Evolutionary conservation across 2,888 invertebrate species (phyloP).

Genomic region (Lepidocyrtoides sp.): DNA sequence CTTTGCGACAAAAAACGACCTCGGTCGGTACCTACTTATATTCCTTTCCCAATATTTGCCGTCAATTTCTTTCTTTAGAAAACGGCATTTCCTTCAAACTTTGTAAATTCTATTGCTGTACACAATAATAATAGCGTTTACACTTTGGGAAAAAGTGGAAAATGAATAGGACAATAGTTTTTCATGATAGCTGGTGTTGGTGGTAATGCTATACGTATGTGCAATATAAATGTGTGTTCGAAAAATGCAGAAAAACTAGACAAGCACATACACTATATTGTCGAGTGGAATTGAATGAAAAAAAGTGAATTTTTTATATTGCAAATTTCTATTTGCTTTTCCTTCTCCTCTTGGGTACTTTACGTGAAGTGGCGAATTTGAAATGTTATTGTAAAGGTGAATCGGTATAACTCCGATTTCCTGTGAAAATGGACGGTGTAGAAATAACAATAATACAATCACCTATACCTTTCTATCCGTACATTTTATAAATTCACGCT

Average conservation of each 20-base stretch:
- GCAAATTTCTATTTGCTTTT: not conserved
- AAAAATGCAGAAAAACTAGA: not conserved
- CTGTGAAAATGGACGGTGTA: not conserved
- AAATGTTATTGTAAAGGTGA: not conserved
- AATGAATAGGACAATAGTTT: constrained; percentile 10
- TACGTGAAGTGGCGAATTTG: not conserved
- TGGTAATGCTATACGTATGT: too few species aligned
- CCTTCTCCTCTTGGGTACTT: not conserved
- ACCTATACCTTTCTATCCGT: not conserved
- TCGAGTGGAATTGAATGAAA: not conserved
- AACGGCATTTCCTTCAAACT: not conserved
- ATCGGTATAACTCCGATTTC: too few species aligned
- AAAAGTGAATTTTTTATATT: not conserved
- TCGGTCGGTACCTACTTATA: too few species aligned
- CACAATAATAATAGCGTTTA: not conserved
- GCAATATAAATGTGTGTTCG: not conserved
- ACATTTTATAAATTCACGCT: not conserved
- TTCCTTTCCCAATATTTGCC: not conserved
- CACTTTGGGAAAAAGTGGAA: not conserved
- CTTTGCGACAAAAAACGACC: too few species aligned
- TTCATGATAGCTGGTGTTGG: not conserved
- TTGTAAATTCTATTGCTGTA: not conserved
- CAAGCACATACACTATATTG: too few species aligned
- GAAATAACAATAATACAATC: not conserved
- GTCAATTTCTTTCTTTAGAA: not conserved